These are phyloP conservation scores for Yponomeuta evonymella DNA, from an alignment of 2,888 invertebrate species.

Conservation along the genomic window DNA sequence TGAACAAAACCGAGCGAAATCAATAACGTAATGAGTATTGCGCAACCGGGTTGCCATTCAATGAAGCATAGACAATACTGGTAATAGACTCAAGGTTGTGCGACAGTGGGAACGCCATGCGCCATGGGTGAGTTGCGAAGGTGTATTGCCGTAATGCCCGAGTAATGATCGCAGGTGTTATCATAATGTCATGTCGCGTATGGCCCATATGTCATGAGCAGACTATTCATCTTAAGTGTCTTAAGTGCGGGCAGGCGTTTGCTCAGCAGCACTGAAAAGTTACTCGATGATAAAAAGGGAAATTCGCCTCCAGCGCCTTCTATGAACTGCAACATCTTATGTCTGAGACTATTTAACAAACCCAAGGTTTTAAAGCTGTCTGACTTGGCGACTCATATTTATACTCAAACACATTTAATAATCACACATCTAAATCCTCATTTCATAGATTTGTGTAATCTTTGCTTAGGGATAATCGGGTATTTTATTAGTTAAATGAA, in stretches of 20 bases:
- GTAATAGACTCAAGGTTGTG: conserved; percentile 59
- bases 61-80: conserved; percentile 29
- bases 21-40: conserved; percentile 70
- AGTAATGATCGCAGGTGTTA: conserved; percentile 40
- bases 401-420: no score
- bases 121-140: conserved; percentile 44
- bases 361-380: no score
- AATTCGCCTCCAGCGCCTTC: background rate
- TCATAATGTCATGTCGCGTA: conserved; percentile 37
- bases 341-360: no score
- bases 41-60: conserved; percentile 50
- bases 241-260: conserved; percentile 25
- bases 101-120: conserved; percentile 38
- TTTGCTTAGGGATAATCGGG: no score
- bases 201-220: conserved; percentile 25
- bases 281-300: background rate
- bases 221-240: background rate
- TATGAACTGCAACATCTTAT: no score
- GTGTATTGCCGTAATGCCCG: conserved; percentile 35
- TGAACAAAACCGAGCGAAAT: conserved; percentile 63
- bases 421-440: no score
- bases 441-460: no score
- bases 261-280: conserved; percentile 16
- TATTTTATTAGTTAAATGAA: no score
- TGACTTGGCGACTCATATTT: no score